Conservation (phyloP, 2,797 vertebrate species). For the Triplophysa bombifrons region DNA sequence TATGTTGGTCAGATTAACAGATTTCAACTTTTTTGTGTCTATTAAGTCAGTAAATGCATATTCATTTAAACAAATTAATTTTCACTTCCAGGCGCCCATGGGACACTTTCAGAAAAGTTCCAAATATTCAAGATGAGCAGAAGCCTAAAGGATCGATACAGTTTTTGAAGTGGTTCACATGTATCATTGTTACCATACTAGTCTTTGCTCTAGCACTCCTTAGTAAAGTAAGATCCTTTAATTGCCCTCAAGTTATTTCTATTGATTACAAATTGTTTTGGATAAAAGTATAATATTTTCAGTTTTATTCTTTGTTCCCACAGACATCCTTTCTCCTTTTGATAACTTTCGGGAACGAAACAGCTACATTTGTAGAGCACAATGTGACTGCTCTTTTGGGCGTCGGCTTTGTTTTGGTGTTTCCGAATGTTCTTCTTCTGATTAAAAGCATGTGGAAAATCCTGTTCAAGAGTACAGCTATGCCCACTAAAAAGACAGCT, state of each 20-base stretch:
- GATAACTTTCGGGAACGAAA: constrained; percentile 37
- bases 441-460: constrained; percentile 57
- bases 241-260: not conserved
- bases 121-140: constrained; percentile 39
- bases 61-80: not conserved
- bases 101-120: constrained; percentile 46
- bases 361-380: not conserved
- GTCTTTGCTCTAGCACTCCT: constrained; percentile 48
- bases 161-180: constrained; percentile 42
- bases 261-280: not conserved
- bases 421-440: constrained; percentile 45
- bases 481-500: constrained; percentile 37
- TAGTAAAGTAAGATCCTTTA: constrained; percentile 43
- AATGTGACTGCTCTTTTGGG: constrained; percentile 22
- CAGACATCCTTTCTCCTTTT: constrained; percentile 48
- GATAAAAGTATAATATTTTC: not conserved
- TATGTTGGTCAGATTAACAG: too few species aligned
- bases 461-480: constrained; percentile 43
- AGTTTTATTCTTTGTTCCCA: not conserved
- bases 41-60: too few species aligned
- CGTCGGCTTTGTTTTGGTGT: constrained; percentile 44
- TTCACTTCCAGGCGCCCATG: constrained; percentile 3
- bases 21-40: too few species aligned
- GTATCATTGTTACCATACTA: constrained; percentile 35
- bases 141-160: constrained; percentile 20